Conservation (phyloP, 2,797 vertebrate genomes). For the Melopsittacus undulatus region DNA sequence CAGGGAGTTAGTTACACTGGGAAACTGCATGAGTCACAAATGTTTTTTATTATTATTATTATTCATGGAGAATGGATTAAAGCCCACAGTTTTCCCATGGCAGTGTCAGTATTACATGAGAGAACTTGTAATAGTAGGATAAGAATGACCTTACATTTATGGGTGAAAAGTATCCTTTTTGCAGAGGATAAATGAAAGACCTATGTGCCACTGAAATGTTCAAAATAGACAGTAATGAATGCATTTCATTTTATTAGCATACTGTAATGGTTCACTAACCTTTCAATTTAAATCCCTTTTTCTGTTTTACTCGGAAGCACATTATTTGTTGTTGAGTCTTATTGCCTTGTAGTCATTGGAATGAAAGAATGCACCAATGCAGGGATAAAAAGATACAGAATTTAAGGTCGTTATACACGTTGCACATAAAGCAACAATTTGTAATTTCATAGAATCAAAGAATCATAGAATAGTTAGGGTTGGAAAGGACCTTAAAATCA, state of each 20-base stretch:
- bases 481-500: no score
- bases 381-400: neutral
- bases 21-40: neutral
- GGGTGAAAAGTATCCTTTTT: neutral
- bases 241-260: neutral
- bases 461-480: no score
- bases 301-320: slow-evolving; percentile 1
- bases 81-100: neutral
- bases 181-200: neutral
- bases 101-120: neutral
- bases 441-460: neutral
- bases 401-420: slow-evolving; percentile 36
- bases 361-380: neutral
- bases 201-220: neutral
- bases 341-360: neutral
- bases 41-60: neutral
- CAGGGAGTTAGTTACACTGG: neutral
- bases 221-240: neutral
- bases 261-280: neutral
- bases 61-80: neutral
- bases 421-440: slow-evolving; percentile 38
- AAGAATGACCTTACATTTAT: neutral
- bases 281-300: neutral
- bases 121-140: neutral
- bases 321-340: neutral